These are phyloP conservation scores for Ceratina calcarata DNA, from an alignment of 1,140 invertebrate genomes.

Conservation along the genomic window DNA sequence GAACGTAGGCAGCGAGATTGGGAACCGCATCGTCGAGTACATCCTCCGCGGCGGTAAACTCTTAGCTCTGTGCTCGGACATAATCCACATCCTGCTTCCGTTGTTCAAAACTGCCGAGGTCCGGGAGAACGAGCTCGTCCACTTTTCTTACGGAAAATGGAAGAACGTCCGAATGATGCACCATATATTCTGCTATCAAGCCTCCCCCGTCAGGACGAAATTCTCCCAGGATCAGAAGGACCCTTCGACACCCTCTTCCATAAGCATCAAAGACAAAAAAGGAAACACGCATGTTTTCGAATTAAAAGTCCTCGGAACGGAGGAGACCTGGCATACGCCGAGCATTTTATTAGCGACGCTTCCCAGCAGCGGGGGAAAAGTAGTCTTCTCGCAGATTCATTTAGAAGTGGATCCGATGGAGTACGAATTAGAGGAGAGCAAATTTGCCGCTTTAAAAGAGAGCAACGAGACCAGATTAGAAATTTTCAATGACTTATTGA, in stretches of 20 bases:
- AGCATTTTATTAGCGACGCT: conserved; percentile 88
- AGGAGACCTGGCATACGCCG: conserved; percentile 92
- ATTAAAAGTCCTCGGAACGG: conserved; percentile 88
- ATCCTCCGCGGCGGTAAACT: conserved; percentile 87
- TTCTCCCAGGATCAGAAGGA: conserved; percentile 87
- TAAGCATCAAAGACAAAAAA: conserved; percentile 83
- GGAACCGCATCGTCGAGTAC: conserved; percentile 86
- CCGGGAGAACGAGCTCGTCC: conserved; percentile 89
- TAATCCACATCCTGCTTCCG: conserved; percentile 87
- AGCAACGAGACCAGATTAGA: conserved; percentile 86
- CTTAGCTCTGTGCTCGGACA: conserved; percentile 91
- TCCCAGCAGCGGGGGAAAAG: conserved; percentile 83
- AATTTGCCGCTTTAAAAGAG: conserved; percentile 82
- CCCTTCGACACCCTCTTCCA: conserved; percentile 76
- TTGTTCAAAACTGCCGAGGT: conserved; percentile 91
- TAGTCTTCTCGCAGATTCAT: conserved; percentile 89
- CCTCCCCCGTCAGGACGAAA: conserved; percentile 88
- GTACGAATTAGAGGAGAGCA: conserved; percentile 83
- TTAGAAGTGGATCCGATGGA: conserved; percentile 82
- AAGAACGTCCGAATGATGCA: conserved; percentile 91
- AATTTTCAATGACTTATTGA: conserved; percentile 88
- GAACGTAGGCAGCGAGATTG: conserved; percentile 84
- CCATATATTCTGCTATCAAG: conserved; percentile 93
- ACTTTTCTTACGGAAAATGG: conserved; percentile 91
- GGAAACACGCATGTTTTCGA: conserved; percentile 86